These are phyloP conservation scores for Takifugu bimaculatus DNA, from an alignment of 2,113 vertebrate species.

Conservation along the genomic window DNA sequence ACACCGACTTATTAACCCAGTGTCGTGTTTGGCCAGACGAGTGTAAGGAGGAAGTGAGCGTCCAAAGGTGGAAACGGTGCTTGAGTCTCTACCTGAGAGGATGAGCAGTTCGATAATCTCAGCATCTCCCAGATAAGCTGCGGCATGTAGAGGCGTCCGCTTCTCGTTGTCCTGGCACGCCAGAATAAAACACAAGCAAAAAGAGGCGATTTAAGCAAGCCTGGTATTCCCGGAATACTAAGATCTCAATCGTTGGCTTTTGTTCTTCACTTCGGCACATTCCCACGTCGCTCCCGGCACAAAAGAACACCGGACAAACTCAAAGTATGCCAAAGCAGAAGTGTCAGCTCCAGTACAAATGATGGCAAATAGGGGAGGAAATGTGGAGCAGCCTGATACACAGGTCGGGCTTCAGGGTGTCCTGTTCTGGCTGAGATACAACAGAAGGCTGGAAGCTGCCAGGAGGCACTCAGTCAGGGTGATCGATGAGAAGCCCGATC, in stretches of 20 bases:
- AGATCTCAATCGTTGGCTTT: no score
- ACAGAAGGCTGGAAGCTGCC: conserved; percentile 22
- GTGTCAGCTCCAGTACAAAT: no score
- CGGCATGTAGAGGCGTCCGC: conserved; percentile 96
- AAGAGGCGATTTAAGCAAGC: conserved; percentile 16
- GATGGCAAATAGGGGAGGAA: no score
- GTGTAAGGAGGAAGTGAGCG: background rate
- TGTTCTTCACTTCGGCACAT: no score
- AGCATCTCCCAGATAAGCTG: conserved; percentile 94
- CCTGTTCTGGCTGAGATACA: conserved; percentile 14
- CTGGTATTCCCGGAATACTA: background rate
- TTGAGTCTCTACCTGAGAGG: conserved; percentile 86
- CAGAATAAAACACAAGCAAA: conserved; percentile 1
- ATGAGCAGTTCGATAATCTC: conserved; percentile 99
- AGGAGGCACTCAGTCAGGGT: conserved; percentile 30
- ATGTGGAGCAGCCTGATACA: no score
- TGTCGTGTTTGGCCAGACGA: background rate
- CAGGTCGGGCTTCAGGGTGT: background rate
- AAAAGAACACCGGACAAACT: no score
- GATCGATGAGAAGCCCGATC: conserved; percentile 24
- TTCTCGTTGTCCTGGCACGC: conserved; percentile 89
- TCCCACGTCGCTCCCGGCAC: no score
- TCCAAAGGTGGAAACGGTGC: background rate
- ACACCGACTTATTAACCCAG: background rate
- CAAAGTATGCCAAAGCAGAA: no score